Conservation (phyloP, 2,888 invertebrate species). For the Volucella inflata region DNA sequence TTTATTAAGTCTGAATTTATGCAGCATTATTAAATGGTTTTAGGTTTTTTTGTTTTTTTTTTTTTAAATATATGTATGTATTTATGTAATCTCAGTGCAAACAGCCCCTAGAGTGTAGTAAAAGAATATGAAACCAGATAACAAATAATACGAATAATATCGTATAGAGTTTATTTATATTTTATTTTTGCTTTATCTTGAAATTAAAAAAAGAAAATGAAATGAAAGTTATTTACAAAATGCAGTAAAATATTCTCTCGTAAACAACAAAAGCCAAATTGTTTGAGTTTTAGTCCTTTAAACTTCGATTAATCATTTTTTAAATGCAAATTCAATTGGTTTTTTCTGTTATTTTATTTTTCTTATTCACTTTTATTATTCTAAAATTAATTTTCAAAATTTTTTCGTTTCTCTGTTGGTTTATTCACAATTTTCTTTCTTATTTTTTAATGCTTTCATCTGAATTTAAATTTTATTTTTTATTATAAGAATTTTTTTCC, state of each 20-base stretch:
- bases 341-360: constrained; percentile 21
- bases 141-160: constrained; percentile 21
- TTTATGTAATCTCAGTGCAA: constrained; percentile 53
- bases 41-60: constrained; percentile 28
- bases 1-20: constrained; percentile 37
- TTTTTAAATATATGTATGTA: constrained; percentile 18
- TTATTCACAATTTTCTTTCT: constrained; percentile 51
- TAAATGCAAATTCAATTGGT: constrained; percentile 51
- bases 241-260: constrained; percentile 2
- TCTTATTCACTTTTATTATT: constrained; percentile 13
- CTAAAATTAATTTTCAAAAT: constrained; percentile 38
- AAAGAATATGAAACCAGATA: constrained; percentile 44
- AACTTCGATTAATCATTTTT: constrained; percentile 66
- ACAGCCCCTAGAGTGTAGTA: constrained; percentile 54
- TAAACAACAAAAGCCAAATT: constrained; percentile 60
- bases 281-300: constrained; percentile 58
- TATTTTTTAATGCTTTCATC: constrained; percentile 5
- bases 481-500: constrained; percentile 15
- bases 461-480: not conserved
- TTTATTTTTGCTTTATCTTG: not conserved
- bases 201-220: not conserved
- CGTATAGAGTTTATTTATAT: constrained; percentile 38
- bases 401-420: constrained; percentile 54
- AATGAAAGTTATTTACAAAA: constrained; percentile 50
- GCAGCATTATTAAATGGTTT: constrained; percentile 28